phyloP scores from a whole-genome alignment of 2,113 vertebrate genomes.

The Mesoclemmys tuberculata region DNA sequence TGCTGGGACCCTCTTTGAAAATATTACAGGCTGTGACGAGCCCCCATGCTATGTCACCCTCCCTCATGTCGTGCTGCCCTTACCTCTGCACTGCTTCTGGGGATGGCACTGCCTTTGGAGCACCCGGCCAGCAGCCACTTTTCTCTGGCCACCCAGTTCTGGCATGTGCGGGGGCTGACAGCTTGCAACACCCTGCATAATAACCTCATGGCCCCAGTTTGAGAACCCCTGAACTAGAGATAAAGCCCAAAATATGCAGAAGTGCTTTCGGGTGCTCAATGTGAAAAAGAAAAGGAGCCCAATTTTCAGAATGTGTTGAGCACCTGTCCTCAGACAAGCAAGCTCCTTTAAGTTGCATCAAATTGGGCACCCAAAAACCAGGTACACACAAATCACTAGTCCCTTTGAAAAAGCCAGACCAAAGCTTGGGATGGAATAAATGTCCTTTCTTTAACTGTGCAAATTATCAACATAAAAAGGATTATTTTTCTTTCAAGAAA shows the following conservation, averaged over 20 bases:
- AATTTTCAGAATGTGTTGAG: background rate
- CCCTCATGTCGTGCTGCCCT: too few species aligned
- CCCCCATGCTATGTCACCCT: too few species aligned
- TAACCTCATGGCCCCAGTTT: too few species aligned
- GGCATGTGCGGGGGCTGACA: too few species aligned
- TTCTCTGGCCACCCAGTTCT: too few species aligned
- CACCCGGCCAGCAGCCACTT: too few species aligned
- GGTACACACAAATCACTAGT: background rate
- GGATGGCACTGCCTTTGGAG: too few species aligned
- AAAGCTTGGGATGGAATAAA: background rate
- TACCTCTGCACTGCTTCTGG: too few species aligned
- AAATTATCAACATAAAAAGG: background rate
- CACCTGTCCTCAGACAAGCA: background rate
- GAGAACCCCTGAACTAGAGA: background rate
- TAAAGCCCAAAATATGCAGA: background rate
- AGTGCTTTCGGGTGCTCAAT: background rate
- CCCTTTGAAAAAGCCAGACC: conserved; percentile 19
- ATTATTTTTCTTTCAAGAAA: conserved; percentile 24
- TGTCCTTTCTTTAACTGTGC: background rate
- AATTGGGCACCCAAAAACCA: background rate
- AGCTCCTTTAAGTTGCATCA: conserved; percentile 24
- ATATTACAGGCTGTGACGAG: too few species aligned
- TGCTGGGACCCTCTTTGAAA: too few species aligned
- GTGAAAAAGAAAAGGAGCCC: background rate
- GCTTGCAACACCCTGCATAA: too few species aligned